A percentile compares a stretch with the other conserved stretches of the same genome.
Conservation (phyloP, 2,888 invertebrate genomes). For the Monoplex corrugatus region DNA sequence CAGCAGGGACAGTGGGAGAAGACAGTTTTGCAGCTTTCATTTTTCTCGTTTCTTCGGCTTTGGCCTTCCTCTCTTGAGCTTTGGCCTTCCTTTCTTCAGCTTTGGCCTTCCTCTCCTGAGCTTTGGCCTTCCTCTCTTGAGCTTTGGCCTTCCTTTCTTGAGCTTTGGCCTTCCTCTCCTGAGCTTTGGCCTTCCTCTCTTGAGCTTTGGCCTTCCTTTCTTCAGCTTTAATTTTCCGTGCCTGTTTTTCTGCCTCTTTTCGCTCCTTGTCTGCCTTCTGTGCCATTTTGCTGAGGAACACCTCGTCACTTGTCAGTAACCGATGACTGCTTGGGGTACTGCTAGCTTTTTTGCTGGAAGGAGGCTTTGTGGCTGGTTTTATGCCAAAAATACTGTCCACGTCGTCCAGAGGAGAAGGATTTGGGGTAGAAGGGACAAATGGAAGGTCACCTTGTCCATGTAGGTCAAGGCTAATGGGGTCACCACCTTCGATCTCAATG, state of each 20-base stretch:
- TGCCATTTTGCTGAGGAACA: not conserved
- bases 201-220: not conserved
- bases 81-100: too few species aligned
- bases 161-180: not conserved
- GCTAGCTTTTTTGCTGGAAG: not conserved
- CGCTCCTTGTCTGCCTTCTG: not conserved
- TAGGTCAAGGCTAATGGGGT: constrained; percentile 12
- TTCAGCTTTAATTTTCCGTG: not conserved
- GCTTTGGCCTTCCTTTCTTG: too few species aligned
- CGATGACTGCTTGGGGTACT: not conserved
- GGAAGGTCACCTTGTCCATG: not conserved
- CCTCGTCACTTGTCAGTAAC: not conserved
- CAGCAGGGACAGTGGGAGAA: not conserved
- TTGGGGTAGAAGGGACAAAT: not conserved
- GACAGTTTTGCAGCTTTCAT: not conserved
- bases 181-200: not conserved
- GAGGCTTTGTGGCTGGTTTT: not conserved
- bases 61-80: not conserved
- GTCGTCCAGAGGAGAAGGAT: not conserved
- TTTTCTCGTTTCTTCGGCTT: not conserved
- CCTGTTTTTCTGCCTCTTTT: not conserved
- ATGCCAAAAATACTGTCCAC: not conserved
- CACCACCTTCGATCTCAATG: not conserved
- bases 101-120: too few species aligned
- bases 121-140: too few species aligned